Base-by-base conservation (phyloP, 1,140 invertebrate genomes). In the Drosophila truncata region DNA sequence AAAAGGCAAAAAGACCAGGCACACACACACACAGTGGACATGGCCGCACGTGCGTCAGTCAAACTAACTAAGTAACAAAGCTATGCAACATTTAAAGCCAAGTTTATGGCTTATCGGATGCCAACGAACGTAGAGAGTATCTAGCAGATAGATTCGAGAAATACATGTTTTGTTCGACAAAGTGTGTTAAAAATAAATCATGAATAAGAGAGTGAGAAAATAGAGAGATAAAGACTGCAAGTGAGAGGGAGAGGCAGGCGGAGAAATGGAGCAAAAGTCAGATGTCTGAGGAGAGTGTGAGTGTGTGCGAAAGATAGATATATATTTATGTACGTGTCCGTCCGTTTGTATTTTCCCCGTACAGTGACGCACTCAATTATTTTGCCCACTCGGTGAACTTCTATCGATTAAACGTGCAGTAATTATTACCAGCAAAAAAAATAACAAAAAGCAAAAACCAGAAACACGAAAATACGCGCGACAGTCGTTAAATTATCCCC, bases 141-240 rank as follows among this genome's bases (percentile, higher is more conserved):
- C 27, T 35, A 14, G 18, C 41, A 25, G 50, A 83, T 71, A 46
- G 69, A 80, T 63, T 42, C 58, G 63, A 70, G 44, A 82, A 61
- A 69, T 13, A 67, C 35, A 61, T 73, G 58, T 78, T 73, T 78
- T 73, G 52, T 75, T 78, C 66, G 82, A 82, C 64, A 81, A 55
- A 83, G 63, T 78, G 79, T 67, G 78, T 67, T 90, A 90, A 80
- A 90, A 90, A 90, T 90, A 90, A 90, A 90, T 76, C 80, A 85
- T 82, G 85, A 90, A 84, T 82, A 90, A 88, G 78, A 86, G 71
- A 55, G 65, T 23, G 16, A 4, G 18, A 69, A 80, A 74, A 33
- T 61, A 77, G 76, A 66, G 62, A 79, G 49, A 52, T 25, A 18
- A 33, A 52, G 37, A 44, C 18, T 11, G 20, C 4, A 10, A 44